A percentile compares a stretch with the other conserved stretches of the same genome.
These are phyloP conservation scores for Mesoligia furuncula DNA, from an alignment of 2,888 invertebrate genomes.

Conservation along the genomic window DNA sequence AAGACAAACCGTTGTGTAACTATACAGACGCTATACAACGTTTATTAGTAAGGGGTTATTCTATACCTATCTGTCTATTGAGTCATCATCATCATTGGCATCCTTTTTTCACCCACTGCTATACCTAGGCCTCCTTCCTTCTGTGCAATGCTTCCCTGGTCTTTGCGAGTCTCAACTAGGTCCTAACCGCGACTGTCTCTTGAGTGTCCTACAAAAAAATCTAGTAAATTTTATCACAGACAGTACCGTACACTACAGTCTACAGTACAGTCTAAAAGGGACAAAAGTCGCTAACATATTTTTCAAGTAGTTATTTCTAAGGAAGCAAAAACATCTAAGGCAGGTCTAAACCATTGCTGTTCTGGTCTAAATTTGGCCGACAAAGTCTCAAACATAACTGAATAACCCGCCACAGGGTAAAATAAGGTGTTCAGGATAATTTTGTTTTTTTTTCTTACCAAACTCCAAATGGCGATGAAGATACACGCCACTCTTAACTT, in stretches of 20 bases:
- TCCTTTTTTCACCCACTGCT: neutral
- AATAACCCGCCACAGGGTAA: neutral
- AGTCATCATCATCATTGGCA: neutral
- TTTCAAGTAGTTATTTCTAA: neutral
- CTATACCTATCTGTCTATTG: neutral
- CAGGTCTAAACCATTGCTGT: too few species aligned
- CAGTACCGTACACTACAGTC: too few species aligned
- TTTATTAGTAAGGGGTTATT: neutral
- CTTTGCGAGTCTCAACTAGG: neutral
- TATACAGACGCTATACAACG: too few species aligned
- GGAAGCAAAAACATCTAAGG: neutral
- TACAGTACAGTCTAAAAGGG: neutral
- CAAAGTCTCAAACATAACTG: neutral
- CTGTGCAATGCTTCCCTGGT: neutral
- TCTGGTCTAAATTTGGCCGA: neutral
- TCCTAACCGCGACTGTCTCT: too few species aligned
- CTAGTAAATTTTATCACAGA: neutral
- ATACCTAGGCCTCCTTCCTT: neutral
- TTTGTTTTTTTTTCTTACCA: conserved; percentile 60
- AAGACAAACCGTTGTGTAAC: too few species aligned
- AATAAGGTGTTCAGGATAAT: neutral
- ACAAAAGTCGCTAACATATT: neutral
- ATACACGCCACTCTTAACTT: conserved; percentile 71
- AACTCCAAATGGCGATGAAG: conserved; percentile 65
- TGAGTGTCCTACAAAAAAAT: neutral